Conservation (phyloP, 2,113 vertebrate genomes). For the Lepus americanus region DNA sequence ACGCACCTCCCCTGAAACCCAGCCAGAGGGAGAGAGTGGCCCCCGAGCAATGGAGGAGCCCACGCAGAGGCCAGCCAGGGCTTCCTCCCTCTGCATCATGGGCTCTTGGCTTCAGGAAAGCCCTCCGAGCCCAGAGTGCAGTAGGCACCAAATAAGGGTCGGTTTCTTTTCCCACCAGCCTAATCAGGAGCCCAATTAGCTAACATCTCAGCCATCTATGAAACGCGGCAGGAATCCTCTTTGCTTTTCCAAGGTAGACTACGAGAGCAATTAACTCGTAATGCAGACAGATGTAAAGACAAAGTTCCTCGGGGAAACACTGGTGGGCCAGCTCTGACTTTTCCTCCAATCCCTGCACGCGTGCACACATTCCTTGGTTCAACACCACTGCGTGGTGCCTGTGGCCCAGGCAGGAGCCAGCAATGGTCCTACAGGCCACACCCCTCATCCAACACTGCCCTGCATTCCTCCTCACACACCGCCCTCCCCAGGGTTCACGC, state of each 20-base stretch:
- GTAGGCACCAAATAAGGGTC: neutral
- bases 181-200: neutral
- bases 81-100: neutral
- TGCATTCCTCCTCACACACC: neutral
- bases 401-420: neutral
- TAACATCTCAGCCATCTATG: neutral
- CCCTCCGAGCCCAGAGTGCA: neutral
- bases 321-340: neutral
- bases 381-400: neutral
- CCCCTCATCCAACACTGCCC: neutral
- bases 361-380: neutral
- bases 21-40: neutral
- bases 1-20: neutral
- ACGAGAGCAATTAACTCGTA: slow-evolving; percentile 54
- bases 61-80: neutral
- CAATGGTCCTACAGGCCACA: neutral
- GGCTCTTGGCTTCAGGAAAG: neutral
- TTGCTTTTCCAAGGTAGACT: slow-evolving; percentile 38
- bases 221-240: slow-evolving; percentile 27
- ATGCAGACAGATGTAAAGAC: neutral
- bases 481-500: neutral
- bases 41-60: neutral
- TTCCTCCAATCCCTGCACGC: neutral
- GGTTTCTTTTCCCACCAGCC: neutral
- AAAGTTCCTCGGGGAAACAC: neutral